These are phyloP conservation scores for Ornithorhynchus anatinus DNA, from an alignment of 2,113 vertebrate genomes.

Conservation along the genomic window DNA sequence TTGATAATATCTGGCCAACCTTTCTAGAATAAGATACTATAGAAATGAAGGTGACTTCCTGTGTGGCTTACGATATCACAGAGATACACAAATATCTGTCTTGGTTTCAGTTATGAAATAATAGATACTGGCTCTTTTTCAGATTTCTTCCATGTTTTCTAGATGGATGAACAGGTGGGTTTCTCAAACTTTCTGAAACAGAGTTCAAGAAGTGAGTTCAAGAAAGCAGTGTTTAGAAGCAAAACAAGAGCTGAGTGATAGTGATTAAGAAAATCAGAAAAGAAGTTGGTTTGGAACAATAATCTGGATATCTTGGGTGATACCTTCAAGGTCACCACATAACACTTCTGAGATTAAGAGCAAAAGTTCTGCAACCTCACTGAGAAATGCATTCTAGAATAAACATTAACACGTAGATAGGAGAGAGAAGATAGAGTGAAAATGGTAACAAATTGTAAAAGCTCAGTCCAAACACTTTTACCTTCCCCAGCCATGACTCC, in stretches of 20 bases:
- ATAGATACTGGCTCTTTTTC: constrained; percentile 62
- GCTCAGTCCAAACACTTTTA: not conserved
- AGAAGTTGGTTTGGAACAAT: constrained; percentile 54
- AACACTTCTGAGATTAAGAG: not conserved
- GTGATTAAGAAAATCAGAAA: constrained; percentile 51
- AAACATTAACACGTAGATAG: not conserved
- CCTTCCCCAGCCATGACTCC: not conserved
- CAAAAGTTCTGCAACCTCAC: not conserved
- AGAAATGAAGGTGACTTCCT: constrained; percentile 59
- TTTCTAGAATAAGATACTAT: constrained; percentile 52
- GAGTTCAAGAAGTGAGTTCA: constrained; percentile 46
- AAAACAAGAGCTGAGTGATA: constrained; percentile 64
- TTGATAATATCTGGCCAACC: constrained; percentile 49
- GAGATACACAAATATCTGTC: constrained; percentile 47
- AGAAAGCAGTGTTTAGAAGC: constrained; percentile 60
- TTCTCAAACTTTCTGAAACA: constrained; percentile 58
- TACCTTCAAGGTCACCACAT: not conserved
- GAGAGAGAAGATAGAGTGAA: not conserved
- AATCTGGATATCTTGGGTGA: constrained; percentile 27
- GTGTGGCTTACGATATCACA: constrained; percentile 44
- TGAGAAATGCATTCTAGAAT: not conserved
- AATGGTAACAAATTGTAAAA: not conserved
- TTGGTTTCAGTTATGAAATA: constrained; percentile 68
- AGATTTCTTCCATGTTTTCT: constrained; percentile 43
- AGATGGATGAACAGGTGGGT: constrained; percentile 47